Percentiles rank a stretch among this genome's conserved stretches.
phyloP scores from a whole-genome alignment of 1,140 invertebrate genomes.

The Acyrthosiphon pisum region DNA sequence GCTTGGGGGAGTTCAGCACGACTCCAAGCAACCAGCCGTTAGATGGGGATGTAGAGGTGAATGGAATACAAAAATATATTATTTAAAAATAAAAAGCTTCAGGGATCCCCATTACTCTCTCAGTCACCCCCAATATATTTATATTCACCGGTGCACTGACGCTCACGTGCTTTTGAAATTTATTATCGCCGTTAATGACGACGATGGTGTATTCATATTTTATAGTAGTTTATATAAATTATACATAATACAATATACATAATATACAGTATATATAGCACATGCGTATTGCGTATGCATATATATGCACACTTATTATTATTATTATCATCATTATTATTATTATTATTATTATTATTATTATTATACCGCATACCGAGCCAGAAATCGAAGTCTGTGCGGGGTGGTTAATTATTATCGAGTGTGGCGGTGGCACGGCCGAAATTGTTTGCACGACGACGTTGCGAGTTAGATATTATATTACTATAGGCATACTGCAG shows the following conservation, averaged over 20 bases:
- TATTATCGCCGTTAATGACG: slow-evolving; percentile 24
- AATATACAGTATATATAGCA: background rate
- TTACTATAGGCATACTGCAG: background rate
- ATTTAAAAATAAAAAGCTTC: background rate
- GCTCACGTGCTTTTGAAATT: background rate
- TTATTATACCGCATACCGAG: background rate
- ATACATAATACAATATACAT: background rate
- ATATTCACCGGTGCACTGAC: background rate
- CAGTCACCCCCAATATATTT: background rate
- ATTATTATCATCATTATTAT: background rate
- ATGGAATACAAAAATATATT: background rate
- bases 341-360: background rate
- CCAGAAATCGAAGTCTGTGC: background rate
- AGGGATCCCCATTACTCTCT: background rate
- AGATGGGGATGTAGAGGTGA: background rate
- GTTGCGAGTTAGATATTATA: background rate
- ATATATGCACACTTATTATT: background rate
- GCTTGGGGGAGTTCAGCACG: background rate
- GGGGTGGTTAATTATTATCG: background rate
- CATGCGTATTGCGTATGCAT: no score
- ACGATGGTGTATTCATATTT: background rate
- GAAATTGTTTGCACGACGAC: background rate
- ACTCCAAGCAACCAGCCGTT: background rate
- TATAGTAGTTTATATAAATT: background rate
- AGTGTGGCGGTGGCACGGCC: background rate